Conservation (phyloP, 1,140 invertebrate species). For the Diploscapter pachys region DNA sequence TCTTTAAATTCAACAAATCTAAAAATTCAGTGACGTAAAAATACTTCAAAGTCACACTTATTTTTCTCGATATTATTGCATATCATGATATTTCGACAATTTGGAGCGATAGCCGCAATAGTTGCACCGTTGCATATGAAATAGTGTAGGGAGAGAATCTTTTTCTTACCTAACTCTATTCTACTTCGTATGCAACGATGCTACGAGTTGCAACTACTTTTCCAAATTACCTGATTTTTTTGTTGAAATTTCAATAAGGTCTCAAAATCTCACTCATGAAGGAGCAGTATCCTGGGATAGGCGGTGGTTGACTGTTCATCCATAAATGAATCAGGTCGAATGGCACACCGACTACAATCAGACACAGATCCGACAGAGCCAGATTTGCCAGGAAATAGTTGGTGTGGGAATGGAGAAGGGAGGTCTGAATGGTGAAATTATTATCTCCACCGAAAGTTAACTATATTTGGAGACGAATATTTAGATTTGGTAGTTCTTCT, state of each 20-base stretch:
- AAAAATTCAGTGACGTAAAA: not conserved
- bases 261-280: slow-evolving; percentile 37
- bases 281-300: slow-evolving; percentile 44
- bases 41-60: too few species aligned
- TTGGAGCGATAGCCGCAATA: too few species aligned
- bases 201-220: not conserved
- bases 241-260: slow-evolving; percentile 14
- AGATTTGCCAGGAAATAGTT: slow-evolving; percentile 89
- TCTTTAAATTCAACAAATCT: not conserved
- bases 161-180: slow-evolving; percentile 16
- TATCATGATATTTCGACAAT: too few species aligned
- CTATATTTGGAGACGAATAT: too few species aligned
- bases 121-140: not conserved
- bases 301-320: slow-evolving; percentile 16
- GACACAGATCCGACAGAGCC: slow-evolving; percentile 81
- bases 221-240: not conserved
- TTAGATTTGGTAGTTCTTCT: too few species aligned
- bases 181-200: not conserved
- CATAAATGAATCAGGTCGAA: slow-evolving; percentile 52
- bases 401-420: slow-evolving; percentile 79
- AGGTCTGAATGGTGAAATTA: slow-evolving; percentile 64
- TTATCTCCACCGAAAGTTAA: too few species aligned
- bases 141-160: not conserved
- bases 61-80: too few species aligned
- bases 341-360: slow-evolving; percentile 69